These are phyloP conservation scores for Lasiurus borealis DNA, from an alignment of 2,113 vertebrate species.

Conservation along the genomic window DNA sequence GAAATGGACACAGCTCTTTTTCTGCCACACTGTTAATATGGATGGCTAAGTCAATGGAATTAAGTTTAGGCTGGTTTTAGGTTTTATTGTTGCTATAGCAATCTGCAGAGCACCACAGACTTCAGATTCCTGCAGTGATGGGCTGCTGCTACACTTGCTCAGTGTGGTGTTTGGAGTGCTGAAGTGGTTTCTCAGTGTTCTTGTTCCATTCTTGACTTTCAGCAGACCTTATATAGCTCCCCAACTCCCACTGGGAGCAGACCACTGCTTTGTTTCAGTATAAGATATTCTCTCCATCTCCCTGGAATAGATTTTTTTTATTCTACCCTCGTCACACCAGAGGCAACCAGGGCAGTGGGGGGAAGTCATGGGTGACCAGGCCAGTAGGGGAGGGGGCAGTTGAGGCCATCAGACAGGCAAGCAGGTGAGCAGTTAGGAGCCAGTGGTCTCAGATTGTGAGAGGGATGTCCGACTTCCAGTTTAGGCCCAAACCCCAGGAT, in stretches of 20 bases:
- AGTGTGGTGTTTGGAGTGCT: neutral
- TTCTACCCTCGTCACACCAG: neutral
- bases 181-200: neutral
- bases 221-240: neutral
- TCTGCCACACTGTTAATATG: neutral
- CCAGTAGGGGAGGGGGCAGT: too few relatives aligned
- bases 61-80: neutral
- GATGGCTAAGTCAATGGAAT: neutral
- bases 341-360: too few relatives aligned
- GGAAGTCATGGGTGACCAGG: too few relatives aligned
- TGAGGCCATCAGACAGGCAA: too few relatives aligned
- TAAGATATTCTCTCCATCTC: neutral
- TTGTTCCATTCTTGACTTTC: neutral
- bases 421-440: too few relatives aligned
- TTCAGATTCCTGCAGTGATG: neutral
- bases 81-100: conserved; percentile 3
- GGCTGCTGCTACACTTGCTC: neutral
- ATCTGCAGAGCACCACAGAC: neutral
- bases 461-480: too few relatives aligned
- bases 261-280: neutral
- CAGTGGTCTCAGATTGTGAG: too few relatives aligned
- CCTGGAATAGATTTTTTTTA: neutral
- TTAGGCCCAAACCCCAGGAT: too few relatives aligned
- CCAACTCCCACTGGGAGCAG: neutral
- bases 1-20: conserved; percentile 11